Evolutionary conservation across 1,140 invertebrate genomes (phyloP).

Genomic region (Eulimnadia texana): DNA sequence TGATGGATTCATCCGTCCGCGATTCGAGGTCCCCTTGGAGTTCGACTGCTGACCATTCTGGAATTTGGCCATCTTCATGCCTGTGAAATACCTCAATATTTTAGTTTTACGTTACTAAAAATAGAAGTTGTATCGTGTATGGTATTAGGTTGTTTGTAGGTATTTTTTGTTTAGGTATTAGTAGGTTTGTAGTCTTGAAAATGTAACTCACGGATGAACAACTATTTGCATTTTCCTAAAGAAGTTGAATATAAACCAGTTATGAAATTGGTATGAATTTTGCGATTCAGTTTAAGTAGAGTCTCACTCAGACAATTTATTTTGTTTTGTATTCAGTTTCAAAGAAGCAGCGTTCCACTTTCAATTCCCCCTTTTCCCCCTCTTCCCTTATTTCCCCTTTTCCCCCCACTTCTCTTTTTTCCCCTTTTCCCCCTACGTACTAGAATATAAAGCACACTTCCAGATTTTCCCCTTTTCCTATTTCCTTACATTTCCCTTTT

Average conservation of each 20-base stretch:
- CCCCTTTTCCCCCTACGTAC: no score
- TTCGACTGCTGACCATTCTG: conserved; percentile 8
- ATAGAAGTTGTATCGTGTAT: not conserved
- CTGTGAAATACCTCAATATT: not conserved
- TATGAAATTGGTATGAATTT: not conserved
- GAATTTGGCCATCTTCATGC: not conserved
- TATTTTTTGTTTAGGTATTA: not conserved
- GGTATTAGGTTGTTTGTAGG: not conserved
- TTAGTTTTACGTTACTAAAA: not conserved
- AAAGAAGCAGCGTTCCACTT: no score
- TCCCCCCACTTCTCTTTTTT: no score
- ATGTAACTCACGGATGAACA: not conserved
- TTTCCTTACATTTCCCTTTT: no score
- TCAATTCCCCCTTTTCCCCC: no score
- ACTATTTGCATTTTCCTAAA: not conserved
- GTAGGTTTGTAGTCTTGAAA: not conserved
- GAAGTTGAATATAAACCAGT: no score
- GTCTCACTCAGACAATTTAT: no score
- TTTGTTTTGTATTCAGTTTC: no score
- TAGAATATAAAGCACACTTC: no score
- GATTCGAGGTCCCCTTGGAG: conserved; percentile 12
- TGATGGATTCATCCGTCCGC: not conserved
- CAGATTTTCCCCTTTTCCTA: no score
- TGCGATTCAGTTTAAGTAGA: not conserved
- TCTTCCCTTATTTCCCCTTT: no score